Evolutionary conservation across 2,888 invertebrate species (phyloP).

Genomic region (Anorthoa munda): DNA sequence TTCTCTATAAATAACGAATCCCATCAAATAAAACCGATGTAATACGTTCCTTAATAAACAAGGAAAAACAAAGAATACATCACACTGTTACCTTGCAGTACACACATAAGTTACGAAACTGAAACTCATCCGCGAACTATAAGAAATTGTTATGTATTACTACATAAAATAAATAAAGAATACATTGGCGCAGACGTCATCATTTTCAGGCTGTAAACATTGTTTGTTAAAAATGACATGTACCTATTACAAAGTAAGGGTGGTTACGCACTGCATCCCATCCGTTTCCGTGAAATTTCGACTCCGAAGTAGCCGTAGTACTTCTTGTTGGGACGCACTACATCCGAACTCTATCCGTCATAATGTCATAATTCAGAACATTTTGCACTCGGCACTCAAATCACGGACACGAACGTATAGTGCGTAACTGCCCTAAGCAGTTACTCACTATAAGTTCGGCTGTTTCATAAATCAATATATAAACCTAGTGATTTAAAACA

Average conservation of each 20-base stretch:
- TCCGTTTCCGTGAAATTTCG: too few relatives aligned
- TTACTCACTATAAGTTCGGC: too few relatives aligned
- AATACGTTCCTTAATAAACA: constrained; percentile 26
- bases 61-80: constrained; percentile 53
- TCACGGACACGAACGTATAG: too few relatives aligned
- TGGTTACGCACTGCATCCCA: too few relatives aligned
- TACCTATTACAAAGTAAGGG: too few relatives aligned
- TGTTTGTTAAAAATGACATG: not conserved
- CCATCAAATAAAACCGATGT: not conserved
- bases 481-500: not conserved
- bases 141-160: constrained; percentile 10
- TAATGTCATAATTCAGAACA: too few relatives aligned
- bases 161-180: constrained; percentile 15
- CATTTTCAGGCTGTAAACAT: not conserved
- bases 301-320: too few relatives aligned
- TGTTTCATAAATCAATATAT: not conserved
- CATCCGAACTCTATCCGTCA: too few relatives aligned
- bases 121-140: constrained; percentile 23
- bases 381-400: too few relatives aligned
- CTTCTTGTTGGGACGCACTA: too few relatives aligned
- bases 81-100: constrained; percentile 44
- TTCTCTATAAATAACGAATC: not conserved
- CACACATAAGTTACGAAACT: constrained; percentile 35
- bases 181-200: not conserved
- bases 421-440: too few relatives aligned